Percentiles rank a stretch among this genome's conserved stretches.
Evolutionary conservation across 2,888 invertebrate genomes (phyloP).

Genomic region (Machimus rusticus): DNA sequence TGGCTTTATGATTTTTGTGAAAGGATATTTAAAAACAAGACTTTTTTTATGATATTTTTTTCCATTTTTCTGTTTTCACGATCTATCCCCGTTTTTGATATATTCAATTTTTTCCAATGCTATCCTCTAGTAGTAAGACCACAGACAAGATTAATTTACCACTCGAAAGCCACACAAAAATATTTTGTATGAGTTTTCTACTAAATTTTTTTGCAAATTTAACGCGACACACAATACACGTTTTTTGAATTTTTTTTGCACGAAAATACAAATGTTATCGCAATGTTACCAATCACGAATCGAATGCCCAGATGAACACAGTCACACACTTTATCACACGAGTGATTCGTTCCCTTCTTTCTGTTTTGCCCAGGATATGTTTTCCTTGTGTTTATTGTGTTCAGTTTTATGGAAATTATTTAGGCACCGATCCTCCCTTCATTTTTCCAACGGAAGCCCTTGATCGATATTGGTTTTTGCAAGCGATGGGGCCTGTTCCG

Average conservation of each 20-base stretch:
- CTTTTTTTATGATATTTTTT: constrained; percentile 13
- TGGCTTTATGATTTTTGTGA: constrained; percentile 31
- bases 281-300: not conserved
- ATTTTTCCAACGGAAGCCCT: not conserved
- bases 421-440: constrained; percentile 11
- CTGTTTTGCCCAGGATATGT: constrained; percentile 8
- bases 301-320: not conserved
- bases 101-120: constrained; percentile 18
- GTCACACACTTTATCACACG: not conserved
- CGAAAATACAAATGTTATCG: constrained; percentile 9
- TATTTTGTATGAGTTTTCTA: not conserved
- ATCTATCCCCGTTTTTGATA: not conserved
- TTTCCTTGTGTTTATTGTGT: constrained; percentile 10
- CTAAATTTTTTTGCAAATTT: not conserved
- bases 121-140: constrained; percentile 29
- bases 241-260: constrained; percentile 35
- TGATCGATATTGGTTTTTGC: constrained; percentile 42
- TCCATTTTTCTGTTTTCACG: constrained; percentile 15
- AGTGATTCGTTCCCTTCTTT: not conserved
- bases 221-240: not conserved
- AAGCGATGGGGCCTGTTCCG: constrained; percentile 46
- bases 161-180: not conserved
- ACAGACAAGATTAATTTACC: not conserved
- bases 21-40: not conserved
- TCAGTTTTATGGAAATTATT: not conserved